phyloP scores from a whole-genome alignment of 2,888 invertebrate genomes.

The Drosophila emarginata region DNA sequence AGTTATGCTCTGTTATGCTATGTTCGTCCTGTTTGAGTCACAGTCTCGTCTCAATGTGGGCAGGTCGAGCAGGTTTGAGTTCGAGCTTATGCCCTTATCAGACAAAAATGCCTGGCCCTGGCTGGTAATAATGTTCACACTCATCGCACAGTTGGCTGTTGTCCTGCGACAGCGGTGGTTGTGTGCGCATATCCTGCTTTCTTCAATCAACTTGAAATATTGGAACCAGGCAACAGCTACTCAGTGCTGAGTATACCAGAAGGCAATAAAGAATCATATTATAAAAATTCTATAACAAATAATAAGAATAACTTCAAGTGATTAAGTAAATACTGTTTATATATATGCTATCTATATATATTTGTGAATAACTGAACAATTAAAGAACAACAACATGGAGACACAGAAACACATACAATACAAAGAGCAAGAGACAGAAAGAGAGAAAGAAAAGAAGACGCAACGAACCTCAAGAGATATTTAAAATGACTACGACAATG shows the following conservation, averaged over 20 bases:
- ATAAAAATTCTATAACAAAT: background rate
- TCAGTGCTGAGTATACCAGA: constrained; percentile 28
- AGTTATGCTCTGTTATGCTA: background rate
- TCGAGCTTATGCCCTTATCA: constrained; percentile 26
- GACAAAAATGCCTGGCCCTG: constrained; percentile 31
- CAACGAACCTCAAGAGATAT: constrained; percentile 22
- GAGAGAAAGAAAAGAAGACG: constrained; percentile 9
- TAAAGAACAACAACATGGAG: constrained; percentile 18
- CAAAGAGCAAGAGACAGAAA: constrained; percentile 8
- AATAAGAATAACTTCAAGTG: constrained; percentile 22
- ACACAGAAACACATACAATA: constrained; percentile 19
- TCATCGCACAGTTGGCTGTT: constrained; percentile 72
- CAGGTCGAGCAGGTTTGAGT: constrained; percentile 54
- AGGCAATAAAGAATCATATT: background rate
- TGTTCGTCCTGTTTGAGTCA: constrained; percentile 32
- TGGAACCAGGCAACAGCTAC: constrained; percentile 30
- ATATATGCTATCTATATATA: background rate
- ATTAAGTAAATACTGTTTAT: constrained; percentile 7
- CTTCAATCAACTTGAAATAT: constrained; percentile 6
- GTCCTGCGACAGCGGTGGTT: constrained; percentile 73
- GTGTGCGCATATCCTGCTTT: constrained; percentile 60
- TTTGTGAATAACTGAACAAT: constrained; percentile 11
- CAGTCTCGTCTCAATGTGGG: constrained; percentile 31
- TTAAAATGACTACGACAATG: constrained; percentile 35
- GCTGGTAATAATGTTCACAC: constrained; percentile 40